Evolutionary conservation across 2,113 vertebrate genomes (phyloP).

Genomic region (Phyllostomus discolor): DNA sequence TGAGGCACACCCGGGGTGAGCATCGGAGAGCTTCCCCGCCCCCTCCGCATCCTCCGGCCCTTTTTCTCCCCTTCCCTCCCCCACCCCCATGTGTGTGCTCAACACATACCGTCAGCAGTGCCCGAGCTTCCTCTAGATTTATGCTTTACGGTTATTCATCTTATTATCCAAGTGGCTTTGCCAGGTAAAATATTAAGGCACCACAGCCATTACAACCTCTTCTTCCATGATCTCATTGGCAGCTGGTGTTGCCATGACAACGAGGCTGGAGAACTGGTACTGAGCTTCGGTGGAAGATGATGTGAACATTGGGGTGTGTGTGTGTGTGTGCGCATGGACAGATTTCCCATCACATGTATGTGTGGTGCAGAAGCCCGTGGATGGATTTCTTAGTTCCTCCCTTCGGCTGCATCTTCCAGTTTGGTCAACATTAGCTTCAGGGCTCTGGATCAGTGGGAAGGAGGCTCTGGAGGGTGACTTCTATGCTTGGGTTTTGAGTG

Average conservation of each 20-base stretch:
- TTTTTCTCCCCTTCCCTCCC: neutral
- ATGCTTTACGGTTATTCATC: slow-evolving; percentile 49
- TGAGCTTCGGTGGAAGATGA: slow-evolving; percentile 38
- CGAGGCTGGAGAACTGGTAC: slow-evolving; percentile 47
- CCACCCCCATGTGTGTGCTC: neutral
- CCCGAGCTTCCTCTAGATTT: neutral
- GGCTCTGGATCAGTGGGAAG: neutral
- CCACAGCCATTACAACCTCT: slow-evolving; percentile 56
- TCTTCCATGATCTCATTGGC: slow-evolving; percentile 69
- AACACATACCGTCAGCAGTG: neutral
- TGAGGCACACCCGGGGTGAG: neutral
- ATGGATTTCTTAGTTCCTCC: neutral
- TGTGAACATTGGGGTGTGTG: neutral
- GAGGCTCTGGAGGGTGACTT: neutral
- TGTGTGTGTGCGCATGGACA: neutral
- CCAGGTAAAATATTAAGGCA: slow-evolving; percentile 66
- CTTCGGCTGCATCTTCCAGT: neutral
- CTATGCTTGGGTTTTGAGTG: neutral
- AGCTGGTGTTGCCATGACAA: slow-evolving; percentile 72
- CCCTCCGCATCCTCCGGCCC: neutral
- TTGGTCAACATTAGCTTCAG: slow-evolving; percentile 16
- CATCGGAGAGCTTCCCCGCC: neutral
- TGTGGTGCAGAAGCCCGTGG: neutral
- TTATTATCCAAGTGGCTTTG: slow-evolving; percentile 60
- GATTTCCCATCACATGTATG: neutral